phyloP scores from a whole-genome alignment of 2,113 vertebrate species.

The Oreochromis aureus region DNA sequence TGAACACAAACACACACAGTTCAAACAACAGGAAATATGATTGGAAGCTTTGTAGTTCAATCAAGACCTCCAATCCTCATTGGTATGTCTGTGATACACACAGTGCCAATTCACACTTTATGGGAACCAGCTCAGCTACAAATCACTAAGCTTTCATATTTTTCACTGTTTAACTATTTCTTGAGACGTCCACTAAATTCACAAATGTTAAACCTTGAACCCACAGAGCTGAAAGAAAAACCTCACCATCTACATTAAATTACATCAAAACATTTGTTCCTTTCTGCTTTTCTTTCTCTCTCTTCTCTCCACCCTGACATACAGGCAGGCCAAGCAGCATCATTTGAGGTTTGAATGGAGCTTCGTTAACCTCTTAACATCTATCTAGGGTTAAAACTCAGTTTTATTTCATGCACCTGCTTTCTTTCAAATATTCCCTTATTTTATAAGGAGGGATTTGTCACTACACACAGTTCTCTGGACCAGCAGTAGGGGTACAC shows the following conservation, averaged over 20 bases:
- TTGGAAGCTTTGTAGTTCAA: not conserved
- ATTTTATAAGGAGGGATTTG: not conserved
- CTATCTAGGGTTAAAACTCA: not conserved
- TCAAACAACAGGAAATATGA: not conserved
- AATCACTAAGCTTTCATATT: accelerated
- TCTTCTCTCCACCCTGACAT: not conserved
- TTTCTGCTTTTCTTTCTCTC: not conserved
- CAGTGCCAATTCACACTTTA: not conserved
- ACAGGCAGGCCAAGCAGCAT: not conserved
- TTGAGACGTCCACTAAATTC: accelerated
- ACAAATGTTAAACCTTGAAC: not conserved
- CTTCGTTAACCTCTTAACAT: not conserved
- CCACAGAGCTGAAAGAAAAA: not conserved
- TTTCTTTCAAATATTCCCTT: not conserved
- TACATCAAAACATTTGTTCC: accelerated
- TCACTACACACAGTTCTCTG: not conserved
- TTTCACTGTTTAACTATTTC: not conserved
- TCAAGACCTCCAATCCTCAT: not conserved
- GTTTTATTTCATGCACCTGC: not conserved
- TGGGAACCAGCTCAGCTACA: accelerated
- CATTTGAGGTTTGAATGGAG: not conserved
- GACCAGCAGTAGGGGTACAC: not conserved
- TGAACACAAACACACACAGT: accelerated
- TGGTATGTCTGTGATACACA: not conserved
- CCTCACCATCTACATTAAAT: not conserved